These are phyloP conservation scores for Bujurquina vittata DNA, from an alignment of 2,113 vertebrate genomes.

Conservation along the genomic window DNA sequence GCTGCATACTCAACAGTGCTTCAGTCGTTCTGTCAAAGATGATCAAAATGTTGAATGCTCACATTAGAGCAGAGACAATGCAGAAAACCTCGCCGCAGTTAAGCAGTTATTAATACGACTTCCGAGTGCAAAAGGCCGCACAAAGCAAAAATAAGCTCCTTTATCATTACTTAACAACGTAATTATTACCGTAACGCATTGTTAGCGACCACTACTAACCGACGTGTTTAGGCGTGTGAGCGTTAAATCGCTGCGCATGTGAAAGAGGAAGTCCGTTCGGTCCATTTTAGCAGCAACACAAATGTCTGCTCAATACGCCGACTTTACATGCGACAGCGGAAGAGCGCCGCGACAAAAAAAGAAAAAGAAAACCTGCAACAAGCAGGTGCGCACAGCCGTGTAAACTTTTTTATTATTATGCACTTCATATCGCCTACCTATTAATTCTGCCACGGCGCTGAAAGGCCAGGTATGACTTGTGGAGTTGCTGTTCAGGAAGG, in stretches of 20 bases:
- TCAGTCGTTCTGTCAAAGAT: background rate
- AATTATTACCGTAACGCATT: background rate
- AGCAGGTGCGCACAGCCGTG: background rate
- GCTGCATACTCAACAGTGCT: background rate
- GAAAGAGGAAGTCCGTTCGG: slow-evolving; percentile 56
- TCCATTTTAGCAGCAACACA: slow-evolving; percentile 4
- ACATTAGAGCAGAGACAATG: background rate
- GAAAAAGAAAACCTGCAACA: background rate
- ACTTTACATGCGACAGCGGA: slow-evolving; percentile 15
- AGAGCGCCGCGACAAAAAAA: background rate
- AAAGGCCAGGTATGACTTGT: slow-evolving; percentile 85
- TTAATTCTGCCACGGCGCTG: slow-evolving; percentile 83
- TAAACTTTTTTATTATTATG: background rate
- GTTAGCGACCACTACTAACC: background rate
- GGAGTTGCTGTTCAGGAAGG: slow-evolving; percentile 85
- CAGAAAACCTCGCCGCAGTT: background rate
- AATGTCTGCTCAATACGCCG: background rate
- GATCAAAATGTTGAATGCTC: background rate
- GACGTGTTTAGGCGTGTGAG: background rate
- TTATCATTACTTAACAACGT: background rate
- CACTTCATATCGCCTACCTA: slow-evolving; percentile 54
- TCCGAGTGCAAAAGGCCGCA: background rate
- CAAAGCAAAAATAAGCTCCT: background rate
- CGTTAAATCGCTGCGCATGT: background rate
- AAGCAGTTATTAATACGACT: background rate